Evolutionary conservation across 2,888 invertebrate species (phyloP), one percentile per base, ranked within the genome.

Genomic region (Automeris io): DNA sequence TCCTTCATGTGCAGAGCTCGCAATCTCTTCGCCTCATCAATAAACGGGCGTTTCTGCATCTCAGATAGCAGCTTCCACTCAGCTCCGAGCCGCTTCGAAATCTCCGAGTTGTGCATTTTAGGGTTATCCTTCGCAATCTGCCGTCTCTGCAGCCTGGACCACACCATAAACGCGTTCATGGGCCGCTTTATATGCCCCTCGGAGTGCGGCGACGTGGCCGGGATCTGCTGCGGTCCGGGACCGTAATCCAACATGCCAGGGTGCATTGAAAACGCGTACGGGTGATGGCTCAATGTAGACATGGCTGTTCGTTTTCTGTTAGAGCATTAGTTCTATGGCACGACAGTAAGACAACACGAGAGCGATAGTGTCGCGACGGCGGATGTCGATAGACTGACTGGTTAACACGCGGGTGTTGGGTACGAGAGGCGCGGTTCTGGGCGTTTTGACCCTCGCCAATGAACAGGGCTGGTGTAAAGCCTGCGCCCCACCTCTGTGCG

Each of bases 81-180:
- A 5, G 95, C 95, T 0, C 97, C 97, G 31, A 97, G 87, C 8
- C 95, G 88, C 70, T 97, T 98, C 13, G 95, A 95, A 47, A 98
- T 97, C 71, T 95, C 94, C 0, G 93, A 93, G 58, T 95, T 95
- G 75, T 95, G 95, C 95, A 95, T 94, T 75, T 94, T 97, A 55
- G 97, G 97, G 70, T 97, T 97, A 57, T 97, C 96, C 77, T 95
- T 91, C 1, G 97, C 96, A 63, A 98, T 97, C 78, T 96, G 95
- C 38, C 96, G 90, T 9, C 97, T 88, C 74, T 97, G 96, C 25
- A 96, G 92, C 26, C 97, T 87, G 3, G 97, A 96, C 97, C 97
- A 97, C 19, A 95, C 97, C 97, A 98, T 98, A 82, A 98, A 98
- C 0, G 98, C 97, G 83, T 98, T 98, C 98, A 98, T 98, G 2